Percentiles rank a stretch among this genome's conserved stretches.
phyloP scores from a whole-genome alignment of 2,113 vertebrate genomes.

The Bubo scandiacus region DNA sequence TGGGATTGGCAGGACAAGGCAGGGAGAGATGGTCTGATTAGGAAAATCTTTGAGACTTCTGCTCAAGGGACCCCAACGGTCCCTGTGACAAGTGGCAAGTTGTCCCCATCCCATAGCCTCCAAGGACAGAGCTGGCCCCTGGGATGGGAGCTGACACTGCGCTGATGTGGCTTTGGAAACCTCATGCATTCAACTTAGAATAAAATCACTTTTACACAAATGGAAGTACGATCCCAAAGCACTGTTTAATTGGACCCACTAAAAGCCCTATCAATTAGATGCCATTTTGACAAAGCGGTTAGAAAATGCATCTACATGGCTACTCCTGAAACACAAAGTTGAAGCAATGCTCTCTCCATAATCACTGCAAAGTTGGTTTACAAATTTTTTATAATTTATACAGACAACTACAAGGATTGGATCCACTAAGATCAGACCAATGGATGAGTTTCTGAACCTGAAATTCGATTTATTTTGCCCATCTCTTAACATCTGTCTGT shows the following conservation, averaged over 20 bases:
- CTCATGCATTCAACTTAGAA: neutral
- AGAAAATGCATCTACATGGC: neutral
- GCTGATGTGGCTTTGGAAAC: neutral
- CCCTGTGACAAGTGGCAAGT: neutral
- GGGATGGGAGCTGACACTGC: neutral
- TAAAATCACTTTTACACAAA: constrained; percentile 2
- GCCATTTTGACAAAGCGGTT: neutral
- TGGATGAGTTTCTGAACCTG: neutral
- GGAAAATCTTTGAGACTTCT: neutral
- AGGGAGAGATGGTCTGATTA: neutral
- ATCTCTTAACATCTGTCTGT: neutral
- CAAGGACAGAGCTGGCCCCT: neutral
- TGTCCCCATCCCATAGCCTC: neutral
- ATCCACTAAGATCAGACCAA: neutral
- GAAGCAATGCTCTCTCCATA: neutral
- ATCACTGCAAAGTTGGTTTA: neutral
- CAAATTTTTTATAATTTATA: neutral
- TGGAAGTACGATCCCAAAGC: neutral
- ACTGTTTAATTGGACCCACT: neutral
- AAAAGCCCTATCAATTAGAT: constrained; percentile 48
- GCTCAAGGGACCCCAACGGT: neutral
- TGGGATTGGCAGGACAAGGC: neutral
- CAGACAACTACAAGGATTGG: neutral
- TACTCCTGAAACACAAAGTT: neutral
- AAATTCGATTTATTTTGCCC: neutral